Conservation (phyloP, 2,113 vertebrate species). For the Chloropsis hardwickii region DNA sequence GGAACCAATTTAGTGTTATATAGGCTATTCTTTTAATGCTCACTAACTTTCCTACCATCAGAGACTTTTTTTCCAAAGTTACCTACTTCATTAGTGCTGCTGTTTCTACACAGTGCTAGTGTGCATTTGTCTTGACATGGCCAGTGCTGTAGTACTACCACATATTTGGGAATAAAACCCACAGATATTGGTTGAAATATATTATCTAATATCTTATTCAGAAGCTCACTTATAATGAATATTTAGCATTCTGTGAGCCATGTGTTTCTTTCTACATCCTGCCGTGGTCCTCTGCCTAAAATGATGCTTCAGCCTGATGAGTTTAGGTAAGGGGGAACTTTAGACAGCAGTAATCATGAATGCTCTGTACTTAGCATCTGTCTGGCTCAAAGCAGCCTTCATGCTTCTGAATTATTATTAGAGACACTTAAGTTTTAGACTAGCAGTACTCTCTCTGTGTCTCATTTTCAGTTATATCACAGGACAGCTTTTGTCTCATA, state of each 20-base stretch:
- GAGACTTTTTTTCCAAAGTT: too few species aligned
- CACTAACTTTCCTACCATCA: slow-evolving; percentile 3
- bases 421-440: background rate
- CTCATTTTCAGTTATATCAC: background rate
- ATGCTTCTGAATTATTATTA: background rate
- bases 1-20: slow-evolving; percentile 56
- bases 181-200: background rate
- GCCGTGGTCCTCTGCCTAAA: background rate
- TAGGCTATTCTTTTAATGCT: slow-evolving; percentile 32
- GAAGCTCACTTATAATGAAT: background rate
- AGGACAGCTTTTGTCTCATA: background rate
- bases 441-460: background rate
- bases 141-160: background rate
- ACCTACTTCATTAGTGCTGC: slow-evolving; percentile 2
- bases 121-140: background rate
- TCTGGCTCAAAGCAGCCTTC: background rate
- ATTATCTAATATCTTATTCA: background rate
- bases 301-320: background rate
- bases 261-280: background rate
- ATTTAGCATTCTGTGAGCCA: background rate
- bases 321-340: background rate
- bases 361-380: background rate
- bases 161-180: background rate
- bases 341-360: background rate
- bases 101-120: background rate